Conservation (phyloP, 2,113 vertebrate species). For the Chaetorhynchus papuensis region DNA sequence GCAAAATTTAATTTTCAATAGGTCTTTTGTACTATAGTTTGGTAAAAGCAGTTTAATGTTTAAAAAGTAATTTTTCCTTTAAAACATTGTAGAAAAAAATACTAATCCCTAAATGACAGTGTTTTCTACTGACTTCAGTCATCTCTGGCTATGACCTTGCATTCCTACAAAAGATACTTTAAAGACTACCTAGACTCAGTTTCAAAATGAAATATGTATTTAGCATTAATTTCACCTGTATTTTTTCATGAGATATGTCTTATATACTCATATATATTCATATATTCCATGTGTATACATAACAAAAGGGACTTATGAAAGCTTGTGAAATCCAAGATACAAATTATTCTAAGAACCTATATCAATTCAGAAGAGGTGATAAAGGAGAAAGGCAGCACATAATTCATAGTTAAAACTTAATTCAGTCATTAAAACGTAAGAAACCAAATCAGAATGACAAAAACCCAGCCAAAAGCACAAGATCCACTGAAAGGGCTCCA, state of each 20-base stretch:
- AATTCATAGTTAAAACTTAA: not conserved
- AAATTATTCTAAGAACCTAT: not conserved
- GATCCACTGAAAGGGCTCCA: not conserved
- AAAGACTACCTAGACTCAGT: not conserved
- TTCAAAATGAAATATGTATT: not conserved
- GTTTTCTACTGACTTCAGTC: not conserved
- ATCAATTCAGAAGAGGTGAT: not conserved
- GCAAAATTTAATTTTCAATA: not conserved
- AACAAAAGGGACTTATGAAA: not conserved
- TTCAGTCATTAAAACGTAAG: not conserved
- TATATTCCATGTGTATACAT: not conserved
- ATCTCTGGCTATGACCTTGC: not conserved
- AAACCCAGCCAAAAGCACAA: not conserved
- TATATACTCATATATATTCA: not conserved
- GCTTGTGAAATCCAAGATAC: not conserved
- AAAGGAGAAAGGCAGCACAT: not conserved
- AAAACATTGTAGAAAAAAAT: not conserved
- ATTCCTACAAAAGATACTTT: not conserved
- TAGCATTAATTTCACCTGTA: not conserved
- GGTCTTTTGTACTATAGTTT: not conserved
- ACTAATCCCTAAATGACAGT: not conserved
- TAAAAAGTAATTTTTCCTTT: not conserved
- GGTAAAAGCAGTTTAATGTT: not conserved
- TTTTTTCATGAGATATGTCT: not conserved
- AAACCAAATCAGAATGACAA: not conserved